A percentile compares a stretch with the other conserved stretches of the same genome.
Conservation (phyloP, 2,797 vertebrate genomes). For the Ctenopoma multispine region DNA sequence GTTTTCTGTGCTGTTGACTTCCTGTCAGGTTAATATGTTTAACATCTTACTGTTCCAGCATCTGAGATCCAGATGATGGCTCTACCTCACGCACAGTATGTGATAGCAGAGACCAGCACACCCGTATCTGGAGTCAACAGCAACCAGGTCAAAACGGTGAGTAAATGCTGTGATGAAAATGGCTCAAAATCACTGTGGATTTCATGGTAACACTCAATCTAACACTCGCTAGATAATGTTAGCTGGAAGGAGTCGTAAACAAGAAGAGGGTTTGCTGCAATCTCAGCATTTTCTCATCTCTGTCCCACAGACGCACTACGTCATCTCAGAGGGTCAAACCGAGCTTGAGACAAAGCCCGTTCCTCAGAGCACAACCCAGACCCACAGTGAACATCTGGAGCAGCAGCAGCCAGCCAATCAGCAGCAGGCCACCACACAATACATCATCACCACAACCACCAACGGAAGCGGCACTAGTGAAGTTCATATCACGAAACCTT, state of each 20-base stretch:
- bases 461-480: slow-evolving; percentile 88
- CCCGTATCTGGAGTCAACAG: slow-evolving; percentile 89
- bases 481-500: slow-evolving; percentile 94
- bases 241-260: no score
- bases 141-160: slow-evolving; percentile 94
- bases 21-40: slow-evolving; percentile 4
- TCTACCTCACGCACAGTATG: slow-evolving; percentile 95
- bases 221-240: not conserved
- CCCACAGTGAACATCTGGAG: slow-evolving; percentile 87
- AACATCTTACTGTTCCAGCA: slow-evolving; percentile 77
- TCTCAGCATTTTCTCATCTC: not conserved
- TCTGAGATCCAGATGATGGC: slow-evolving; percentile 99
- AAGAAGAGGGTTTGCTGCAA: no score
- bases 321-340: slow-evolving; percentile 93
- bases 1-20: not conserved
- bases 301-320: slow-evolving; percentile 90
- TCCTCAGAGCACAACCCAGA: slow-evolving; percentile 77
- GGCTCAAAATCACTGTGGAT: no score
- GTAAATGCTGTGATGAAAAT: slow-evolving; percentile 25
- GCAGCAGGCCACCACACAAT: slow-evolving; percentile 91
- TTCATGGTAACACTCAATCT: not conserved
- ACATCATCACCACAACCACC: slow-evolving; percentile 95
- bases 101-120: slow-evolving; percentile 92
- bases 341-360: slow-evolving; percentile 91
- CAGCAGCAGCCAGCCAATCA: slow-evolving; percentile 83